These are phyloP conservation scores for Disparrhopalites patrizii DNA, from an alignment of 2,888 invertebrate species.

Conservation along the genomic window DNA sequence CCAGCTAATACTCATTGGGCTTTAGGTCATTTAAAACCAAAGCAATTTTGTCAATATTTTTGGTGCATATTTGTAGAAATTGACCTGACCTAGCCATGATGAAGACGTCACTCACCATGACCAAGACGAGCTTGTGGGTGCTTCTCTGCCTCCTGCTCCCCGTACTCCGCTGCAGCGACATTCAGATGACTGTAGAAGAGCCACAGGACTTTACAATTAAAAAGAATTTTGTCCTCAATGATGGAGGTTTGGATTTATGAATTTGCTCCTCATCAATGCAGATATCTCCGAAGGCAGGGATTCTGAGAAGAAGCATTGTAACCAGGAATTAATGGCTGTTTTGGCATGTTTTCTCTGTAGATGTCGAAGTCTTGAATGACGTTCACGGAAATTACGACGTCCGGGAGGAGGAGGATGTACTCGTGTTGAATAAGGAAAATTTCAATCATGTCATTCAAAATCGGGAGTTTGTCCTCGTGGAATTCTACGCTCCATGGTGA, in stretches of 20 bases:
- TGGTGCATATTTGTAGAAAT: too few species aligned
- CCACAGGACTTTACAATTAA: constrained; percentile 9
- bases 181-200: background rate
- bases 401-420: constrained; percentile 53
- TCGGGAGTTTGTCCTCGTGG: constrained; percentile 54
- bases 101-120: too few species aligned
- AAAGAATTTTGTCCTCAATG: constrained; percentile 45
- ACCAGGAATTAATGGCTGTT: too few species aligned
- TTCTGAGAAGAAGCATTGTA: too few species aligned
- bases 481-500: constrained; percentile 61
- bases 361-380: constrained; percentile 49
- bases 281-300: too few species aligned
- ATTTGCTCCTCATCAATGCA: too few species aligned
- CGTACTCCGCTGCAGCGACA: background rate
- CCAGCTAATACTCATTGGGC: too few species aligned
- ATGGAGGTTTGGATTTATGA: constrained; percentile 38
- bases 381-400: constrained; percentile 49
- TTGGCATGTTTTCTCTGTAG: constrained; percentile 32
- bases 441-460: constrained; percentile 53
- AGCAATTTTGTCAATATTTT: too few species aligned
- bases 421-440: constrained; percentile 53
- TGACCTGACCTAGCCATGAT: too few species aligned
- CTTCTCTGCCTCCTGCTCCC: background rate
- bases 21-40: too few species aligned
- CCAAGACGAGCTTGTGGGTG: too few species aligned